A percentile compares a stretch with the other conserved stretches of the same genome.
Conservation (phyloP, 2,797 vertebrate species). For the Mycteria americana region DNA sequence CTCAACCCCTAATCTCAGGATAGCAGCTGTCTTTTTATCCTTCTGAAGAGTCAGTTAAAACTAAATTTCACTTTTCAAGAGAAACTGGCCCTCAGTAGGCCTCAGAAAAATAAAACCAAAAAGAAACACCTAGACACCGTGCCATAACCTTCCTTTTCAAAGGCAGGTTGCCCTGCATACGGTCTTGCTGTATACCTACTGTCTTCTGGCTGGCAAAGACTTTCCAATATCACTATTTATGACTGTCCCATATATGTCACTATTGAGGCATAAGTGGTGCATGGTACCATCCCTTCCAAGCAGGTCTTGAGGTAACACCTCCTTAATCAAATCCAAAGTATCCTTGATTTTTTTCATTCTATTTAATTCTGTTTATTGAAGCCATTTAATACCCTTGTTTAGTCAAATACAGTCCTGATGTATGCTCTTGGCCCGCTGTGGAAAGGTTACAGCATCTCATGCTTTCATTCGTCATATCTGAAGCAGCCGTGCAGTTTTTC, state of each 20-base stretch:
- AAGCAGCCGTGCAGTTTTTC: constrained; percentile 52
- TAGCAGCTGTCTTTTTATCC: not conserved
- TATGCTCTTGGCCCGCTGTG: constrained; percentile 27
- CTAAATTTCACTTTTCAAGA: not conserved
- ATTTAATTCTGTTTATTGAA: constrained; percentile 65
- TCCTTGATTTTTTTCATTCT: constrained; percentile 40
- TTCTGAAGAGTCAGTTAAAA: not conserved
- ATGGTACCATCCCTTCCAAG: not conserved
- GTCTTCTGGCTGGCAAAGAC: not conserved
- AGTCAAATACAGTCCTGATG: constrained; percentile 48
- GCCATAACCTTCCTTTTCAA: not conserved
- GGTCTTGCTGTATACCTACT: not conserved
- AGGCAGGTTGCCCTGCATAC: not conserved
- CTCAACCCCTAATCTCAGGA: not conserved
- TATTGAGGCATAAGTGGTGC: not conserved
- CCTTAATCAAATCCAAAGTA: constrained; percentile 47
- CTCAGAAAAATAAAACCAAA: not conserved
- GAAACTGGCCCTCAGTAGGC: not conserved
- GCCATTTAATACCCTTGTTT: constrained; percentile 55
- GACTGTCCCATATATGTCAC: not conserved
- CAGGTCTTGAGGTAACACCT: constrained; percentile 43
- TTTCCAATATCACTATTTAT: not conserved
- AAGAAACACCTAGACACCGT: not conserved
- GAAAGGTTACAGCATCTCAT: constrained; percentile 42
- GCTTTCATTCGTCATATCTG: constrained; percentile 55